These are phyloP conservation scores for Clarias laeviceps DNA, from an alignment of 2,797 vertebrate genomes.

Conservation along the genomic window DNA sequence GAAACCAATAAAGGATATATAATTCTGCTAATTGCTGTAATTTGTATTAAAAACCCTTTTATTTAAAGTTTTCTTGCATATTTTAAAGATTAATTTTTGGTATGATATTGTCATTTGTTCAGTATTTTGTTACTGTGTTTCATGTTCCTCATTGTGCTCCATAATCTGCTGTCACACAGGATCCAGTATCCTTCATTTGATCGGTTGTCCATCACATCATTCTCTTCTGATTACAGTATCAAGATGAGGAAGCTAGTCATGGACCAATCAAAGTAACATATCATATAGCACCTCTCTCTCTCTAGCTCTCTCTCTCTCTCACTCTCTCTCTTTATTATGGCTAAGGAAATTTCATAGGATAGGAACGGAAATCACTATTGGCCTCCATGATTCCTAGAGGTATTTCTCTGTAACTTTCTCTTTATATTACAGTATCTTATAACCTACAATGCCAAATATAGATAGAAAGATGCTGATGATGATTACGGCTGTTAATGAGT, in stretches of 20 bases:
- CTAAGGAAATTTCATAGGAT: no score
- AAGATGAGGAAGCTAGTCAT: slow-evolving; percentile 63
- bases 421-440: not conserved
- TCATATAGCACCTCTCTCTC: not conserved
- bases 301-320: slow-evolving; percentile 18
- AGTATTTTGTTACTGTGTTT: slow-evolving; percentile 31
- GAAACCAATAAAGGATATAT: not conserved
- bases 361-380: no score
- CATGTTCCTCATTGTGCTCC: slow-evolving; percentile 36
- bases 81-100: slow-evolving; percentile 1
- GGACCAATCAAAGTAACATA: slow-evolving; percentile 66
- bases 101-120: slow-evolving; percentile 30
- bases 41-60: not conserved
- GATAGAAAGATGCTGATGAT: not conserved
- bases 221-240: slow-evolving; percentile 65
- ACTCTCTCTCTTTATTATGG: not conserved
- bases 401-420: no score
- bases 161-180: slow-evolving; percentile 57
- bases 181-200: slow-evolving; percentile 65
- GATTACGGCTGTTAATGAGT: not conserved
- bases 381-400: no score
- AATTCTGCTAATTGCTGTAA: not conserved
- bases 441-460: not conserved
- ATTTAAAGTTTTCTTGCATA: not conserved
- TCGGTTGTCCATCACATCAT: slow-evolving; percentile 64